Base-by-base conservation (phyloP, 2,797 vertebrate genomes). In the Peromyscus aztecus region DNA sequence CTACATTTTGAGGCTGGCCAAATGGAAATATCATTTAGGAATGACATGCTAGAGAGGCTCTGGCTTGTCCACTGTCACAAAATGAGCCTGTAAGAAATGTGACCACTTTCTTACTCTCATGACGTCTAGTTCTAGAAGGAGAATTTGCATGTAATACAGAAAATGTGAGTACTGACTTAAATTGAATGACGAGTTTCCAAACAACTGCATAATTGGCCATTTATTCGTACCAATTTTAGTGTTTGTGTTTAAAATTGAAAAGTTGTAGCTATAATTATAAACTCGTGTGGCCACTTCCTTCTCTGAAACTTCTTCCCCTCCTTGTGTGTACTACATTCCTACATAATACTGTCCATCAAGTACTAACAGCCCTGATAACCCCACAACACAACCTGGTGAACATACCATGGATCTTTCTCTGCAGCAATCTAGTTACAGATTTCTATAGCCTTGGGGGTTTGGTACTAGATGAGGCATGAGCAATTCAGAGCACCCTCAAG, bases 201-300 rank as follows among this genome's bases (percentile, higher is more conserved):
- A 37, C 34, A 87, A 59, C 69, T 92, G 49, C 17, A 24, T 43
- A 73, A 84, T 69, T 40, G 43, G 24, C 31, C 84, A 93, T 31
- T 71, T 76, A 71, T 83, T 92, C 92, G 2, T 52, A 57, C 75
- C 89, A n/a, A 84, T 89, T 95, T 97, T 91, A 67, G 87, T 71
- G 69, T 21, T 61, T 91, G 5, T 75, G 23, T 63, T 93, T 97
- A 67, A n/a, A 80, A 95, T 87, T 19, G 29, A 43, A 71, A 97
- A 80, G 21, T 81, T 95, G 90, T 95, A 96, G 27, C 21, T 29
- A 61, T 88, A 75, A 85, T 73, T 81, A 29, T 40, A 71, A 95
- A 90, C 67, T 19, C 34, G 63, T 92, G 46, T 55, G 92, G 65
- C 16, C 24, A 27, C 27, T 91, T 76, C 82, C 29, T 31, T 87